A percentile compares a stretch with the other conserved stretches of the same genome.
Evolutionary conservation across 2,113 vertebrate genomes (phyloP).

Genomic region (Oophaga pumilio): DNA sequence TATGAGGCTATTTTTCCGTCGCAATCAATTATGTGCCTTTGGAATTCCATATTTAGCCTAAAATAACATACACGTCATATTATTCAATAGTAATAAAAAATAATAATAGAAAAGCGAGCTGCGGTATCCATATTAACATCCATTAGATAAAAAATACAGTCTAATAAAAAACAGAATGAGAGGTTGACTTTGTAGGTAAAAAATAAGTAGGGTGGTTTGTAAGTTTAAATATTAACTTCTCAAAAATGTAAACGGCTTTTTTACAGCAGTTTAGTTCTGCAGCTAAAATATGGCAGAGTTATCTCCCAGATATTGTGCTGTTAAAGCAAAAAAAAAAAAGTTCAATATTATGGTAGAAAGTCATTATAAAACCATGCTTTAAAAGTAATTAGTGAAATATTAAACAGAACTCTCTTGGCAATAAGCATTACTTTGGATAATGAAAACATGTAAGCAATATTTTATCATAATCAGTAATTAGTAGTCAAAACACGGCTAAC

Average conservation of each 20-base stretch:
- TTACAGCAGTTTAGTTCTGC: not conserved
- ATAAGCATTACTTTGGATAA: constrained; percentile 49
- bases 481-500: constrained; percentile 41
- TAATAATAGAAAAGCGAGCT: not conserved
- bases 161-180: not conserved
- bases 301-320: not conserved
- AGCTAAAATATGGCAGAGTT: not conserved
- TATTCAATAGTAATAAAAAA: not conserved
- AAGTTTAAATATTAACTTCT: constrained; percentile 22
- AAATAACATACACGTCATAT: not conserved
- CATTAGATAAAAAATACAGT: not conserved
- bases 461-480: constrained; percentile 54
- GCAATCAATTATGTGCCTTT: not conserved
- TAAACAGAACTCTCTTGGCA: constrained; percentile 36
- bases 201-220: not conserved
- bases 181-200: not conserved
- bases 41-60: not conserved
- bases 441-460: constrained; percentile 53
- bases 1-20: not conserved
- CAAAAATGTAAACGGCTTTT: not conserved
- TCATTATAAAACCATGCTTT: constrained; percentile 26
- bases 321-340: constrained; percentile 16
- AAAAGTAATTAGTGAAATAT: constrained; percentile 44
- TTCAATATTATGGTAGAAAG: constrained; percentile 5
- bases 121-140: not conserved